Evolutionary conservation across 2,113 vertebrate genomes (phyloP).

Genomic region (Vidua macroura): DNA sequence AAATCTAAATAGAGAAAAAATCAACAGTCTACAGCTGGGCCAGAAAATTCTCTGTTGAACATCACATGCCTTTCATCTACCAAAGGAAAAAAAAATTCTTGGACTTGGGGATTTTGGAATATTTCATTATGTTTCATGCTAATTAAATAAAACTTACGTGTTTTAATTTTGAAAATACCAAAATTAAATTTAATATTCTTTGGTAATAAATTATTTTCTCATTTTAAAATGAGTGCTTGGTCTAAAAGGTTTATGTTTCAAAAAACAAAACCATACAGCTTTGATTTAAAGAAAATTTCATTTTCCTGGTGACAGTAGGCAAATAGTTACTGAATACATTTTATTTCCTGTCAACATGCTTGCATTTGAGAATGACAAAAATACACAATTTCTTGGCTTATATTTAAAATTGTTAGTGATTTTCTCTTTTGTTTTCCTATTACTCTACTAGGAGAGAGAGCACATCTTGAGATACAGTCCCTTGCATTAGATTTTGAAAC

Average conservation of each 20-base stretch:
- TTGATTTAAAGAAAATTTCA: not conserved
- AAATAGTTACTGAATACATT: not conserved
- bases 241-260: not conserved
- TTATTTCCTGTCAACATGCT: not conserved
- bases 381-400: not conserved
- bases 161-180: not conserved
- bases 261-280: not conserved
- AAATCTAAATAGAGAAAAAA: not conserved
- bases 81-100: not conserved
- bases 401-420: not conserved
- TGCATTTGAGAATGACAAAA: not conserved
- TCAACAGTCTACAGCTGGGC: not conserved
- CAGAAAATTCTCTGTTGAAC: not conserved
- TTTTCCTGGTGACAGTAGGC: not conserved
- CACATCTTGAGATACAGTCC: not conserved
- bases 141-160: not conserved
- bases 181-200: not conserved
- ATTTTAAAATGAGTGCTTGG: not conserved
- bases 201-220: not conserved
- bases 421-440: not conserved
- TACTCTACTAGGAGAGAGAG: not conserved
- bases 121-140: not conserved
- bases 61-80: not conserved
- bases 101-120: not conserved
- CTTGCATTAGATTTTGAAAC: not conserved